Base-by-base conservation (phyloP, 2,797 vertebrate species). In the Syncerus caffer region DNA sequence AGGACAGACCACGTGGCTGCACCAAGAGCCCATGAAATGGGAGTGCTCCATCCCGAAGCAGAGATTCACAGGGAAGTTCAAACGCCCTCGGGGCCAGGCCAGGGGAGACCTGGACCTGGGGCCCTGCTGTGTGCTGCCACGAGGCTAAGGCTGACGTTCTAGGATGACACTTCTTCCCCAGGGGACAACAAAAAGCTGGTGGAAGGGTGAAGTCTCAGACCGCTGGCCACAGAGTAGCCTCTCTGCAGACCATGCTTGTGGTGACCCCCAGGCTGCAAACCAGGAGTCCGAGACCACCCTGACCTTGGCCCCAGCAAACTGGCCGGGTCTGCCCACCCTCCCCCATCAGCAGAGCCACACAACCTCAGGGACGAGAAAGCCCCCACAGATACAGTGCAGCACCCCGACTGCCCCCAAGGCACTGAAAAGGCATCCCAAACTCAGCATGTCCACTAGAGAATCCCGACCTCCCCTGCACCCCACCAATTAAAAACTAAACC, bases 11-110 rank as follows among this genome's bases (percentile, higher is more conserved):
- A 1, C 2, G 34, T 2, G 21, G 34, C 88, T 38, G 34, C 34
- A 45, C 51, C 2, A 7, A 13, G 60, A 2, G 4, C 55, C 12
- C 15, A 1, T 6, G 13, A 3, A 2, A 38, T 0, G n/a, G 25
- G 7, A 14, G 50, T 2, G 12, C 5, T 53, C 27, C 78, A 4
- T 4, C 29, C 38, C 7, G 0, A 10, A 47, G 57, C 57, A 34
- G 16, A 10, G 47, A 14, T 21, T 27, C 7, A 16, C 38, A 16
- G 47, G 6, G 10, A 42, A 25, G 34, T 15, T 13, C 76, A 14
- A 4, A 16, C 27, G 8, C 47, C 6, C 34, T 16, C 0, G 3
- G 80, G 12, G 31, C 7, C 51, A 21, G 83, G 57, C 55, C 79
- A 21, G 50, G 50, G 25, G 5, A 51, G 76, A n/a, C 27, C 29